Percentiles rank a stretch among this genome's conserved stretches.
These are phyloP conservation scores for Scaptomyza montana DNA, from an alignment of 1,140 invertebrate genomes.

Conservation along the genomic window DNA sequence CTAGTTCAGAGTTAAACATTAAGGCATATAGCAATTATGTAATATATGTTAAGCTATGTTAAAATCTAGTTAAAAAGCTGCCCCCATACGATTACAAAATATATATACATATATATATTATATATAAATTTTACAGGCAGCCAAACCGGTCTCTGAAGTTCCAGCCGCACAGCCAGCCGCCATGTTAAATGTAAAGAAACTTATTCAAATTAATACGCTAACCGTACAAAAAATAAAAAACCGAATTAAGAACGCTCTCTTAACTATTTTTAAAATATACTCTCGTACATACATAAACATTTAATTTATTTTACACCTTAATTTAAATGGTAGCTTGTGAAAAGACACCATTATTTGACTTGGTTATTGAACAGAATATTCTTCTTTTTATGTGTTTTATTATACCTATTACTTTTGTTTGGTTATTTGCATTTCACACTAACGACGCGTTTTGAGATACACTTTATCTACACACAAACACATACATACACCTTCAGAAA, in stretches of 20 bases:
- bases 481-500: slow-evolving; percentile 14
- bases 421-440: slow-evolving; percentile 45
- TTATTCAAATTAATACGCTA: slow-evolving; percentile 73
- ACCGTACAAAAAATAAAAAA: slow-evolving; percentile 46
- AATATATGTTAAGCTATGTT: slow-evolving; percentile 25
- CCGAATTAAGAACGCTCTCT: slow-evolving; percentile 44
- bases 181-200: slow-evolving; percentile 84
- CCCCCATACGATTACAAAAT: slow-evolving; percentile 11
- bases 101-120: slow-evolving; percentile 66
- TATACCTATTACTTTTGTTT: slow-evolving; percentile 29
- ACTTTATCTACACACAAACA: slow-evolving; percentile 1
- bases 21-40: slow-evolving; percentile 27
- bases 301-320: slow-evolving; percentile 23
- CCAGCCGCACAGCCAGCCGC: slow-evolving; percentile 84
- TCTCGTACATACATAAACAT: slow-evolving; percentile 26
- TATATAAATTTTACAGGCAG: slow-evolving; percentile 86
- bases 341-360: slow-evolving; percentile 64
- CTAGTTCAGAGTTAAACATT: slow-evolving; percentile 10
- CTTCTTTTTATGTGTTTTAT: slow-evolving; percentile 29
- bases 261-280: slow-evolving; percentile 50
- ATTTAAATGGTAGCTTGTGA: slow-evolving; percentile 72
- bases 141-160: slow-evolving; percentile 88
- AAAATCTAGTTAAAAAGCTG: slow-evolving; percentile 44
- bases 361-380: slow-evolving; percentile 63
- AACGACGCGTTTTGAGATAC: slow-evolving; percentile 38